These are phyloP conservation scores for Amazonetta brasiliensis DNA, from an alignment of 2,797 vertebrate species.

Conservation along the genomic window DNA sequence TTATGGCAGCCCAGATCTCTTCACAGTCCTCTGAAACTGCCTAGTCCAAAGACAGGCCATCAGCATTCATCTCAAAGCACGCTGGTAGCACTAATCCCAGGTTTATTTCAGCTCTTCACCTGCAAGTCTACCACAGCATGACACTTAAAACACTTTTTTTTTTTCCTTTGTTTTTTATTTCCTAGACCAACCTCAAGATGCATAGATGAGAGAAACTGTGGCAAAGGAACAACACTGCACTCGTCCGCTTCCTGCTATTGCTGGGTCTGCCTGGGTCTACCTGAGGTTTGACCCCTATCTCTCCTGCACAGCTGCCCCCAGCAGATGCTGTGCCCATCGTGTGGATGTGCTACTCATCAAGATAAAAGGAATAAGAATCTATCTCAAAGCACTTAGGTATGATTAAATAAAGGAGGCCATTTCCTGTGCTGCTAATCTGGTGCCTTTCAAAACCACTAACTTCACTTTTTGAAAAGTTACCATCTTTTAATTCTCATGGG, in stretches of 20 bases:
- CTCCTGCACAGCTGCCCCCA: slow-evolving; percentile 45
- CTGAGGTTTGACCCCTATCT: slow-evolving; percentile 58
- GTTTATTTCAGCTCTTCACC: neutral
- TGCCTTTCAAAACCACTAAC: slow-evolving; percentile 67
- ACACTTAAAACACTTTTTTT: neutral
- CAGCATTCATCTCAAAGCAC: neutral
- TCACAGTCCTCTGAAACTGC: neutral
- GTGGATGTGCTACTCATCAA: slow-evolving; percentile 62
- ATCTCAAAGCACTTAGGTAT: slow-evolving; percentile 68
- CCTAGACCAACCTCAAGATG: slow-evolving; percentile 5
- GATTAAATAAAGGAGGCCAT: slow-evolving; percentile 70
- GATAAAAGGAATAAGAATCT: slow-evolving; percentile 68
- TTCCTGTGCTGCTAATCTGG: slow-evolving; percentile 69
- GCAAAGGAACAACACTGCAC: neutral
- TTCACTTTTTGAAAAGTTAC: slow-evolving; percentile 48
- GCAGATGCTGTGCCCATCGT: slow-evolving; percentile 33
- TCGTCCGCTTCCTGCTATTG: slow-evolving; percentile 40
- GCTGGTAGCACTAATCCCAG: neutral
- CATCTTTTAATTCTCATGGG: slow-evolving; percentile 54
- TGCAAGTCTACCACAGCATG: slow-evolving; percentile 10
- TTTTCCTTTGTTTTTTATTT: neutral
- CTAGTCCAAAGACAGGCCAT: neutral
- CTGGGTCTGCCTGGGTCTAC: slow-evolving; percentile 28
- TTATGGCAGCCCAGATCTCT: neutral
- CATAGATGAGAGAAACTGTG: neutral